A percentile compares a stretch with the other conserved stretches of the same genome.
Conservation (phyloP, 2,888 invertebrate species). For the Chloromyia formosa region DNA sequence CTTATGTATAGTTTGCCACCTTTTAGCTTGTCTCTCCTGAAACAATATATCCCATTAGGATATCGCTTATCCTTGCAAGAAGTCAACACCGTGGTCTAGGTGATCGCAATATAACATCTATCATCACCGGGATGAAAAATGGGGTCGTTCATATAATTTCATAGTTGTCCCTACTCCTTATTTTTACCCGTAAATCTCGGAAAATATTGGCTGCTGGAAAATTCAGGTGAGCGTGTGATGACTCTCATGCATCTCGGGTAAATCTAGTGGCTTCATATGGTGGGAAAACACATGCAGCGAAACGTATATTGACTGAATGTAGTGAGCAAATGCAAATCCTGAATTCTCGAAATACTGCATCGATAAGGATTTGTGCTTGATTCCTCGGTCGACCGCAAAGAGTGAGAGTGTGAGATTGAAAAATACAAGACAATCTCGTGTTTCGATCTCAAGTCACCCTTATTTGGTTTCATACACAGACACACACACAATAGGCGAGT, state of each 20-base stretch:
- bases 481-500: too few relatives aligned
- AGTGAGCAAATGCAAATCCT: slow-evolving; percentile 2
- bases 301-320: slow-evolving; percentile 8
- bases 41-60: too few relatives aligned
- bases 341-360: too few relatives aligned
- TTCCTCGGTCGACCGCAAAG: too few relatives aligned
- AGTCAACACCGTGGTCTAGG: neutral
- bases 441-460: too few relatives aligned
- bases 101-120: neutral
- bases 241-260: slow-evolving; percentile 6
- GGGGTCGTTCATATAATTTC: neutral
- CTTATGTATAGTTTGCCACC: neutral
- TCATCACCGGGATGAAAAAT: neutral
- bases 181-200: neutral
- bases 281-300: slow-evolving; percentile 13
- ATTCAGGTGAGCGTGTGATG: slow-evolving; percentile 14
- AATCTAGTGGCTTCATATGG: neutral
- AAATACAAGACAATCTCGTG: too few relatives aligned
- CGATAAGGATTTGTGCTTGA: too few relatives aligned
- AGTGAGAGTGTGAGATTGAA: too few relatives aligned
- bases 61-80: too few relatives aligned
- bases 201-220: neutral
- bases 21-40: neutral
- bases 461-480: too few relatives aligned
- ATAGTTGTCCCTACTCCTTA: neutral